Percentiles rank a stretch among this genome's conserved stretches.
Conservation (phyloP, 2,113 vertebrate genomes). For the Amazona guildingii region DNA sequence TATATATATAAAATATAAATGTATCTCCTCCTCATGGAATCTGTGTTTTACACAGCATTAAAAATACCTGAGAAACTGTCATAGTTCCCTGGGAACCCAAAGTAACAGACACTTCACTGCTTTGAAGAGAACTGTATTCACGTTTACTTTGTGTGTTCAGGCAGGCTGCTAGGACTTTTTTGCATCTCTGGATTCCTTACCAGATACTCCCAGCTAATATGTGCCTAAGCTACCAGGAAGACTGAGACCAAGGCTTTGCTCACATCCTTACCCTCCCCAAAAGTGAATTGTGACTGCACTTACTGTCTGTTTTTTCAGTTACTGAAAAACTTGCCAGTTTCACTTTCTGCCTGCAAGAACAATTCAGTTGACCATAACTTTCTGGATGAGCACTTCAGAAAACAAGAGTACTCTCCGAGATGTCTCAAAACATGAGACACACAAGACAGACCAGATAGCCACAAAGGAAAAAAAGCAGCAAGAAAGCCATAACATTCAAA, state of each 20-base stretch:
- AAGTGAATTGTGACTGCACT: background rate
- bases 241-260: background rate
- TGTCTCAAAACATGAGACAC: background rate
- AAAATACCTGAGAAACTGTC: background rate
- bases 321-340: background rate
- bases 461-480: background rate
- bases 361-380: background rate
- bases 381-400: background rate
- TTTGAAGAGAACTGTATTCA: background rate
- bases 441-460: background rate
- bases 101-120: background rate
- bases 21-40: background rate
- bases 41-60: background rate
- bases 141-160: background rate
- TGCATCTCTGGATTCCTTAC: background rate
- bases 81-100: background rate
- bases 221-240: background rate
- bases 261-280: background rate
- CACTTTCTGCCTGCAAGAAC: background rate
- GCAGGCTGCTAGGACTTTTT: background rate
- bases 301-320: background rate
- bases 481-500: background rate
- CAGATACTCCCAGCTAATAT: background rate
- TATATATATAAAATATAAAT: too few relatives aligned
- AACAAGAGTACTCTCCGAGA: background rate